A percentile compares a stretch with the other conserved stretches of the same genome.
These are phyloP conservation scores for Lordiphosa mommai DNA, from an alignment of 1,140 invertebrate species.

Conservation along the genomic window DNA sequence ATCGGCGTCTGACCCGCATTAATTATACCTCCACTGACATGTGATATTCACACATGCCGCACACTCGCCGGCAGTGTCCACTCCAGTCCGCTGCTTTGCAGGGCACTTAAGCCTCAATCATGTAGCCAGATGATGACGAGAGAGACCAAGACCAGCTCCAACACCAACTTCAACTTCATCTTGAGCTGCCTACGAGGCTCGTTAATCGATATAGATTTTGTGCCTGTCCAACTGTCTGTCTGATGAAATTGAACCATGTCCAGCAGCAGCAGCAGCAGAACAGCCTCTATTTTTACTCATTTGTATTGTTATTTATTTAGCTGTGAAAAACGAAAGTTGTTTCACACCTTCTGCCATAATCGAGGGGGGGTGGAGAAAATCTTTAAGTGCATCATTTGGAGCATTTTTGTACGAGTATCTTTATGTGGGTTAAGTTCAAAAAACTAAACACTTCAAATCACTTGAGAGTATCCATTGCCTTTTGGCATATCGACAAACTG, in stretches of 20 bases:
- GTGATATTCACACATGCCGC: constrained; percentile 70
- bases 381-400: constrained; percentile 20
- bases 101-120: constrained; percentile 47
- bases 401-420: background rate
- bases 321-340: constrained; percentile 71
- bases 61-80: constrained; percentile 27
- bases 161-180: constrained; percentile 10
- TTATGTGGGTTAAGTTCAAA: constrained; percentile 67
- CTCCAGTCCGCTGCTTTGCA: constrained; percentile 34
- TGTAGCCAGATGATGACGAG: constrained; percentile 5
- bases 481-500: constrained; percentile 33
- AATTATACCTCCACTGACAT: constrained; percentile 75
- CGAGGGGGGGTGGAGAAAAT: background rate
- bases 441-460: constrained; percentile 50
- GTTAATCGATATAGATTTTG: constrained; percentile 64
- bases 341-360: constrained; percentile 47
- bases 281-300: constrained; percentile 28
- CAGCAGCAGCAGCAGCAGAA: constrained; percentile 29
- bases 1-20: constrained; percentile 76
- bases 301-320: constrained; percentile 63
- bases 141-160: background rate
- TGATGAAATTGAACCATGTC: constrained; percentile 63
- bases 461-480: constrained; percentile 48
- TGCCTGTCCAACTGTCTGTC: constrained; percentile 21
- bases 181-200: constrained; percentile 52